These are phyloP conservation scores for Leucophenga varia DNA, from an alignment of 1,140 invertebrate genomes.

Conservation along the genomic window DNA sequence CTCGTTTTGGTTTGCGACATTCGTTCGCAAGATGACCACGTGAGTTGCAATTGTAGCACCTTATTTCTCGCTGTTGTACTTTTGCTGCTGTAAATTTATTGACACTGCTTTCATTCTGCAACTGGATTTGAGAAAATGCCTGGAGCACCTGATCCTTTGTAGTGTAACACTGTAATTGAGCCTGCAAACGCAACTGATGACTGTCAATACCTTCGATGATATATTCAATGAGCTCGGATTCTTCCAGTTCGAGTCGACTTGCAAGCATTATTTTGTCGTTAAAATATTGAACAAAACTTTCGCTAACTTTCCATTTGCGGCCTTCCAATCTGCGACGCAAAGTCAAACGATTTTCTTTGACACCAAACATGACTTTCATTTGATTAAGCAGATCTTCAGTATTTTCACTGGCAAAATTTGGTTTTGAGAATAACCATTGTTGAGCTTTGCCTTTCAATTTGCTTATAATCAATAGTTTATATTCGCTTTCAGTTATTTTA, in stretches of 20 bases:
- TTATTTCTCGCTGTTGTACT: too few relatives aligned
- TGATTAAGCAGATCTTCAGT: conserved; percentile 13
- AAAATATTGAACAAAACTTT: conserved; percentile 29
- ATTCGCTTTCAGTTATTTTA: conserved; percentile 2
- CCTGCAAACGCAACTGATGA: too few relatives aligned
- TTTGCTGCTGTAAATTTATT: too few relatives aligned
- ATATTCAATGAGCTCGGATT: conserved; percentile 32
- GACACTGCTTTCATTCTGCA: background rate
- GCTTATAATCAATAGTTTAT: too few relatives aligned
- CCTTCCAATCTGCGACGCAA: conserved; percentile 27
- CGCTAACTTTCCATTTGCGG: conserved; percentile 26
- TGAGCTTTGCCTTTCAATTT: too few relatives aligned
- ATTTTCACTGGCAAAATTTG: too few relatives aligned
- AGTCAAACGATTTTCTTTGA: conserved; percentile 10
- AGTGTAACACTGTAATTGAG: background rate
- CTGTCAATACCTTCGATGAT: conserved; percentile 38
- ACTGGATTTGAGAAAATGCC: background rate
- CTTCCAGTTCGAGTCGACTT: conserved; percentile 24
- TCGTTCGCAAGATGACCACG: too few relatives aligned
- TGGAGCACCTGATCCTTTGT: background rate
- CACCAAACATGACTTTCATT: conserved; percentile 9
- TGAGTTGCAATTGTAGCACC: too few relatives aligned
- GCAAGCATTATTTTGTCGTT: conserved; percentile 35
- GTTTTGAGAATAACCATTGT: too few relatives aligned
- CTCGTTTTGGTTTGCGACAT: too few relatives aligned